phyloP scores from a whole-genome alignment of 2,888 invertebrate genomes.

The Nysson spinosus region DNA sequence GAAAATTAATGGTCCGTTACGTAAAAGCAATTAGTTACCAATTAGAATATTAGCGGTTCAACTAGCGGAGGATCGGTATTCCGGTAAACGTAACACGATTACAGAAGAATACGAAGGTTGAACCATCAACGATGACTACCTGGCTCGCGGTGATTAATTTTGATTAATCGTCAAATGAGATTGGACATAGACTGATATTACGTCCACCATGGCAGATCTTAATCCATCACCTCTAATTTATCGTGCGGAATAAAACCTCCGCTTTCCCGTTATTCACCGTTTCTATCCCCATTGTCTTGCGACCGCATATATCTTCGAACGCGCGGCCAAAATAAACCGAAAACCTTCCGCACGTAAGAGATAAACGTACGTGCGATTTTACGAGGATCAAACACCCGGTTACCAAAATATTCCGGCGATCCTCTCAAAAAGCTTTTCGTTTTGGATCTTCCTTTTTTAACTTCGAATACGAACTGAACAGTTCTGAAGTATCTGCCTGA shows the following conservation, averaged over 20 bases:
- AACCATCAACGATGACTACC: slow-evolving; percentile 7
- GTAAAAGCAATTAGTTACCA: not conserved
- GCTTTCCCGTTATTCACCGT: slow-evolving; percentile 37
- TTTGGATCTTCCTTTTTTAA: not conserved
- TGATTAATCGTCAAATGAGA: slow-evolving; percentile 48
- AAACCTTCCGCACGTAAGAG: slow-evolving; percentile 22
- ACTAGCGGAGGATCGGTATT: too few species aligned
- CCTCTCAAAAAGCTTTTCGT: not conserved
- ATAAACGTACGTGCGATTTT: slow-evolving; percentile 49
- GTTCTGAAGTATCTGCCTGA: too few species aligned
- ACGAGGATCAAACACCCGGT: slow-evolving; percentile 16
- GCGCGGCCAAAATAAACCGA: slow-evolving; percentile 20
- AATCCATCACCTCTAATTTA: slow-evolving; percentile 46
- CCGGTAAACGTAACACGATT: too few species aligned
- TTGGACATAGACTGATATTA: slow-evolving; percentile 1
- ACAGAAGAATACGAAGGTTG: not conserved
- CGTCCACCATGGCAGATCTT: slow-evolving; percentile 28
- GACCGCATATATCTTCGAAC: slow-evolving; percentile 14
- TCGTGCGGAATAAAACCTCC: slow-evolving; percentile 47
- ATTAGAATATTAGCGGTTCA: too few species aligned
- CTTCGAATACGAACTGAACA: slow-evolving; percentile 4
- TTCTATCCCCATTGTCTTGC: slow-evolving; percentile 41
- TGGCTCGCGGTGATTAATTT: slow-evolving; percentile 34
- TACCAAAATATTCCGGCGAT: slow-evolving; percentile 13
- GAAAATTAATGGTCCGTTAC: too few species aligned